Percentiles rank a stretch among this genome's conserved stretches.
Conservation (phyloP, 2,113 vertebrate species). For the Poecile atricapillus region DNA sequence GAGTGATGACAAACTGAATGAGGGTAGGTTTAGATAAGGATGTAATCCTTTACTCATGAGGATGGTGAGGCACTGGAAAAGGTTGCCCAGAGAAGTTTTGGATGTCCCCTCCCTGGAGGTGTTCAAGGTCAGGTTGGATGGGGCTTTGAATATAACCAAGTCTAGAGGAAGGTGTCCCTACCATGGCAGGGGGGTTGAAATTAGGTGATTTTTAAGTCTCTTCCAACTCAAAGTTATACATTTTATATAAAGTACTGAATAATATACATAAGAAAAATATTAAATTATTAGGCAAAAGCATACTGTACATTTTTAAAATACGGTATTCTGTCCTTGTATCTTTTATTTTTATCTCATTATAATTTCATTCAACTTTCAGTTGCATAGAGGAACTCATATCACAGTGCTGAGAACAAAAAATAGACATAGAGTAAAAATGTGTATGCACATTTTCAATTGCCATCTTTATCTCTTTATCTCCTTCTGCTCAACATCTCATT, state of each 20-base stretch:
- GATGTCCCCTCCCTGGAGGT: not conserved
- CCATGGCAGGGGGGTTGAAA: not conserved
- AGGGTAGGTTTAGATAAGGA: not conserved
- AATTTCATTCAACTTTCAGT: not conserved
- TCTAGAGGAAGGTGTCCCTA: not conserved
- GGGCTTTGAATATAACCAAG: not conserved
- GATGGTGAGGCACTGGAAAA: not conserved
- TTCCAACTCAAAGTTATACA: not conserved
- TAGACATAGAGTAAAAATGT: not conserved
- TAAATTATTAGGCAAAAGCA: not conserved
- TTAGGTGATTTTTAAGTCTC: not conserved
- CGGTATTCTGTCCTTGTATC: not conserved
- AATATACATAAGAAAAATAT: not conserved
- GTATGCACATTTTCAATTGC: accelerated
- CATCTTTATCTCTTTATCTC: not conserved
- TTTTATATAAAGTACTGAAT: not conserved
- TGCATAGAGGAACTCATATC: not conserved
- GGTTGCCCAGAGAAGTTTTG: not conserved
- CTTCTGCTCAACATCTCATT: not conserved
- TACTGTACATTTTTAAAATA: not conserved
- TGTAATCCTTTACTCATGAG: not conserved
- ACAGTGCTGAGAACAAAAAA: not conserved
- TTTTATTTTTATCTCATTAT: not conserved
- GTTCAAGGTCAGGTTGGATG: not conserved
- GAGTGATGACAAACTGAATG: not conserved